These are phyloP conservation scores for Tromatobia lineatoria DNA, from an alignment of 2,888 invertebrate species.

Conservation along the genomic window DNA sequence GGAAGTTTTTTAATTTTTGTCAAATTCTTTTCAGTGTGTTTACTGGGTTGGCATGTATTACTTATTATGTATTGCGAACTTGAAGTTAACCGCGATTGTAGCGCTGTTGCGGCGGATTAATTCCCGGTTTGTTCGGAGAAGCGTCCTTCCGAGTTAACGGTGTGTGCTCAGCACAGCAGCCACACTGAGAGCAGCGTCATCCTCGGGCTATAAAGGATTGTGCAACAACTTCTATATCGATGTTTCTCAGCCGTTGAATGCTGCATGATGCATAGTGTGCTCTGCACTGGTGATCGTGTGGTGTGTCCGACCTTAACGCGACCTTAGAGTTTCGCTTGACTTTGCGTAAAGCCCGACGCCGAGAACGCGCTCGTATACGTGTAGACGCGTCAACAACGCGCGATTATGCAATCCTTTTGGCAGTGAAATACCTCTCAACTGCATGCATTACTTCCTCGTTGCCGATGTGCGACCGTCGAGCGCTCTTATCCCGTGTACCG, in stretches of 20 bases:
- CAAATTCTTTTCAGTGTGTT: too few species aligned
- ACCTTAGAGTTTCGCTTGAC: slow-evolving; percentile 62
- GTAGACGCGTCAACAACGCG: slow-evolving; percentile 66
- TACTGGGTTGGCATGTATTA: too few species aligned
- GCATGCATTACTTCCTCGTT: slow-evolving; percentile 62
- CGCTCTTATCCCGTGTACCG: slow-evolving; percentile 19
- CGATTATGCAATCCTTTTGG: slow-evolving; percentile 73
- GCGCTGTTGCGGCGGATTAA: slow-evolving; percentile 26
- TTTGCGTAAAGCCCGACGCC: slow-evolving; percentile 46
- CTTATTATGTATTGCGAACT: neutral
- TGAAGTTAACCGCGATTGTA: slow-evolving; percentile 14
- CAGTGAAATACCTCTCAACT: slow-evolving; percentile 70
- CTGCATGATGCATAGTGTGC: slow-evolving; percentile 8
- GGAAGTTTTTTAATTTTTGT: too few species aligned
- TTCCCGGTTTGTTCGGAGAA: neutral
- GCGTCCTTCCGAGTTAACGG: slow-evolving; percentile 47
- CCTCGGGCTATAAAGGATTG: slow-evolving; percentile 49
- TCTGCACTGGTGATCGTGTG: slow-evolving; percentile 26
- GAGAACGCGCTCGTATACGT: neutral
- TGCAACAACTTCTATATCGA: slow-evolving; percentile 39
- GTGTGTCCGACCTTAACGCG: slow-evolving; percentile 60
- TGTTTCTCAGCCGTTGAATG: slow-evolving; percentile 9
- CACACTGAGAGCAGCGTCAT: slow-evolving; percentile 29
- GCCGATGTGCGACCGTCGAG: slow-evolving; percentile 32
- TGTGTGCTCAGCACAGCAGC: slow-evolving; percentile 16